Evolutionary conservation across 2,888 invertebrate genomes (phyloP).

Genomic region (Vesta saturnalis): DNA sequence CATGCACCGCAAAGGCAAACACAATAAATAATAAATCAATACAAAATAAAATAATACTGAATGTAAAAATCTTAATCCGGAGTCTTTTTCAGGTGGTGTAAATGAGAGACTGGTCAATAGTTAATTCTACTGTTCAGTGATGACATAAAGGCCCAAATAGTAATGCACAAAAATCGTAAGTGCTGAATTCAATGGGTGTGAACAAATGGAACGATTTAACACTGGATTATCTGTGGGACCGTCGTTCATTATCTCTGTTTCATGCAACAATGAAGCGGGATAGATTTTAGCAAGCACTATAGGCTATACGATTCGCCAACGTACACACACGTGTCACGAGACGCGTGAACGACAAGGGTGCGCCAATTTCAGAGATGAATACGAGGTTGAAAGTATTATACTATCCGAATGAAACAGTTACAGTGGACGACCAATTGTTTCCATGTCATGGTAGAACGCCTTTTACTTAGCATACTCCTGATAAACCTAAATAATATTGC

Average conservation of each 20-base stretch:
- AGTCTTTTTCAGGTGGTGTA: neutral
- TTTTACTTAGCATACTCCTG: neutral
- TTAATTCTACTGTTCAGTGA: neutral
- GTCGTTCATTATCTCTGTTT: no score
- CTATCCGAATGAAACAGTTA: neutral
- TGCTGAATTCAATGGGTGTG: neutral
- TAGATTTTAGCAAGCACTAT: neutral
- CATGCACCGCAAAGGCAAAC: no score
- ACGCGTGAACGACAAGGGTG: neutral
- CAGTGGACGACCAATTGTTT: no score
- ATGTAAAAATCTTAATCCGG: neutral
- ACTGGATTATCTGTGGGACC: no score
- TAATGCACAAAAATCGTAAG: neutral
- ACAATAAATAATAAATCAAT: neutral
- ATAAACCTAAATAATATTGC: neutral
- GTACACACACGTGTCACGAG: neutral
- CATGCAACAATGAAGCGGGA: no score
- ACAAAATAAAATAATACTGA: neutral
- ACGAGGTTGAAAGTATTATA: neutral
- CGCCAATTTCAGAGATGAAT: neutral
- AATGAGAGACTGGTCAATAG: neutral
- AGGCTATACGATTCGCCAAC: neutral
- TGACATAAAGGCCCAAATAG: neutral
- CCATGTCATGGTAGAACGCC: neutral
- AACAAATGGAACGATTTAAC: neutral